Percentiles rank a stretch among this genome's conserved stretches.
Conservation (phyloP, 2,888 invertebrate genomes). For the Halocaridina rubra region DNA sequence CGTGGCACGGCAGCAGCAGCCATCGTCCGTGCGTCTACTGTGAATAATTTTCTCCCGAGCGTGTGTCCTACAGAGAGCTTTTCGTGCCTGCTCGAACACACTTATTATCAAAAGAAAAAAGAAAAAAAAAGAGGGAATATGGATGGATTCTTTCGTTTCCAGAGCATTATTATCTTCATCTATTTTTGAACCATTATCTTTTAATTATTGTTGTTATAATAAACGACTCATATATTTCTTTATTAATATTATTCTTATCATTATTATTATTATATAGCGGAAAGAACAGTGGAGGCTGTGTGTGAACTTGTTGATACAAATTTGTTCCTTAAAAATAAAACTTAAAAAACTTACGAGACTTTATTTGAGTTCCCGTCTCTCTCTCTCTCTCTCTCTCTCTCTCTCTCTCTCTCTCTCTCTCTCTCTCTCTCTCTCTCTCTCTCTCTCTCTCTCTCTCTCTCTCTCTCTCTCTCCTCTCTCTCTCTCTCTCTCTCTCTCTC, state of each 20-base stretch:
- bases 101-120: too few relatives aligned
- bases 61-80: too few relatives aligned
- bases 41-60: too few relatives aligned
- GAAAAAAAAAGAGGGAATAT: too few relatives aligned
- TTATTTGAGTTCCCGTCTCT: not conserved
- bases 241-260: not conserved
- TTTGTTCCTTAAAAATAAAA: conserved; percentile 54
- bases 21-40: too few relatives aligned
- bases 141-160: too few relatives aligned
- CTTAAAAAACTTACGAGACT: conserved; percentile 29
- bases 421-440: not conserved
- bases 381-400: not conserved
- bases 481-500: not conserved
- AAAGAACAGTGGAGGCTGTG: conserved; percentile 55
- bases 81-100: too few relatives aligned
- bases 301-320: conserved; percentile 57
- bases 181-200: too few relatives aligned
- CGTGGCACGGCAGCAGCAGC: too few relatives aligned
- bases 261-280: conserved; percentile 18
- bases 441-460: not conserved
- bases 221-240: too few relatives aligned
- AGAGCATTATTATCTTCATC: too few relatives aligned
- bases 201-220: too few relatives aligned
- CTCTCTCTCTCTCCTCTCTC: not conserved
- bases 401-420: not conserved